Percentiles rank a stretch among this genome's conserved stretches.
phyloP scores from a whole-genome alignment of 2,113 vertebrate species.

The Prunella himalayana region DNA sequence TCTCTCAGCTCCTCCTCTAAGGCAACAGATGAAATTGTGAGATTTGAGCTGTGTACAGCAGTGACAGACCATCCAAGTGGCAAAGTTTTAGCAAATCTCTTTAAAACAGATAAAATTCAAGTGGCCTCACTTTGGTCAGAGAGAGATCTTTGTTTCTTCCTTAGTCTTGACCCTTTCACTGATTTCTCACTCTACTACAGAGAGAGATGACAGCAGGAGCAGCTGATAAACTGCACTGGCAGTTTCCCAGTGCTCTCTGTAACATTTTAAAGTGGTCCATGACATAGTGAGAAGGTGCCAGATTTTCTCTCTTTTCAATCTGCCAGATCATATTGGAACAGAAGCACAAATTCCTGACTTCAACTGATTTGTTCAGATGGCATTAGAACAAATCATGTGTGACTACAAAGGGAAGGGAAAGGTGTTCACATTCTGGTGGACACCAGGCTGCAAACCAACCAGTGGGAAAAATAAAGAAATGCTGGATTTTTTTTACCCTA shows the following conservation, averaged over 20 bases:
- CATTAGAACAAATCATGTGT: neutral
- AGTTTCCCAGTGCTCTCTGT: neutral
- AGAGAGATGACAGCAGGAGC: neutral
- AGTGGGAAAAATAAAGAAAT: neutral
- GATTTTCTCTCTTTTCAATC: neutral
- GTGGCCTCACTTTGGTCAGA: neutral
- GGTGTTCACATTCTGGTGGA: neutral
- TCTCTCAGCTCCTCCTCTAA: neutral
- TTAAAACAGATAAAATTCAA: neutral
- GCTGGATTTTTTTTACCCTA: neutral
- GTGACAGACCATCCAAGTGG: neutral
- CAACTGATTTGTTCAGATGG: neutral
- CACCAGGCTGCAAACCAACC: neutral
- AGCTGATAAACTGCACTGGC: neutral
- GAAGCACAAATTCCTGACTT: neutral
- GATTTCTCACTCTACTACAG: neutral
- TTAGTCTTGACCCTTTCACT: neutral
- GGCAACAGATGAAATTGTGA: neutral
- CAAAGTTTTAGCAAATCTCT: neutral
- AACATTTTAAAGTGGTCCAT: neutral
- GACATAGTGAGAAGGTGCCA: neutral
- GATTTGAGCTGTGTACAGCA: neutral
- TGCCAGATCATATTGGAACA: neutral
- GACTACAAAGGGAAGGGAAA: neutral
- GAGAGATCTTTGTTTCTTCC: neutral